Evolutionary conservation across 2,888 invertebrate genomes (phyloP).

Genomic region (Xylocampa areola): DNA sequence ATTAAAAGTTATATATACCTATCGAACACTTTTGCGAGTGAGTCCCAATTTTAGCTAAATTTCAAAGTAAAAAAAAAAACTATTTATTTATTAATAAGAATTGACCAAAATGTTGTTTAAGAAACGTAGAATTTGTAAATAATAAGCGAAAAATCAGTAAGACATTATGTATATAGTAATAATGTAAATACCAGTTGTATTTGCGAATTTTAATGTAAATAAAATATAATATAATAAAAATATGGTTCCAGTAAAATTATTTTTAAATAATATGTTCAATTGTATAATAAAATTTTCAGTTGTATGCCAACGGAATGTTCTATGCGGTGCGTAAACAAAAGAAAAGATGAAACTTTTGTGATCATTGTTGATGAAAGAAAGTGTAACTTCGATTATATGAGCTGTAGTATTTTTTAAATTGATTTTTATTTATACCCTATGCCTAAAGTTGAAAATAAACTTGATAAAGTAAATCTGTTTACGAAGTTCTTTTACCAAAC

Average conservation of each 20-base stretch:
- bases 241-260: constrained; percentile 82
- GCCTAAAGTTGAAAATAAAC: constrained; percentile 48
- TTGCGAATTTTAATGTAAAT: constrained; percentile 87
- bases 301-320: constrained; percentile 84
- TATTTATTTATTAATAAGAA: constrained; percentile 83
- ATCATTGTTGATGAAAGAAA: constrained; percentile 88
- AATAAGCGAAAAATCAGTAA: constrained; percentile 73
- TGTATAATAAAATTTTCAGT: constrained; percentile 76
- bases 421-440: constrained; percentile 70
- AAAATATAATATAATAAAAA: constrained; percentile 67
- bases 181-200: constrained; percentile 85
- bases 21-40: constrained; percentile 67
- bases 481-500: constrained; percentile 18
- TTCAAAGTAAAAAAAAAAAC: constrained; percentile 62
- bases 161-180: constrained; percentile 75
- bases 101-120: constrained; percentile 88
- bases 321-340: constrained; percentile 86
- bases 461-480: constrained; percentile 30
- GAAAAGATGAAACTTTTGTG: constrained; percentile 85
- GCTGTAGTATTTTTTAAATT: constrained; percentile 87
- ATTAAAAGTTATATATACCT: constrained; percentile 33
- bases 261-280: constrained; percentile 81
- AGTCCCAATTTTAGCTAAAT: constrained; percentile 66
- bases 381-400: constrained; percentile 89
- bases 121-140: constrained; percentile 78